A percentile compares a stretch with the other conserved stretches of the same genome.
These are phyloP conservation scores for Chiridota heheva DNA, from an alignment of 35 echinoderm and acorn worm genomes.

Conservation along the genomic window DNA sequence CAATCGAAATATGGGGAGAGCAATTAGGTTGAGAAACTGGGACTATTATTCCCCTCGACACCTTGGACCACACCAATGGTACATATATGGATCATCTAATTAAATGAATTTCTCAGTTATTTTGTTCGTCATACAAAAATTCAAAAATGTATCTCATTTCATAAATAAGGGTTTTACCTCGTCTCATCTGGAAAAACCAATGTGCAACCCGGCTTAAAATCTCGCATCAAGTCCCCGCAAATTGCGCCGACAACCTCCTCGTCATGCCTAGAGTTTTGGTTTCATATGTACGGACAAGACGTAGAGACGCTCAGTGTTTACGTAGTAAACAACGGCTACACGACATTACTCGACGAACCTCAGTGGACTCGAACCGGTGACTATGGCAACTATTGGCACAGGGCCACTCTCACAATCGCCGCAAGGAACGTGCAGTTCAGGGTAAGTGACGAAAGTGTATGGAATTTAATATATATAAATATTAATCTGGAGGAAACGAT, in stretches of 20 bases:
- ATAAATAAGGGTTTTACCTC: slow-evolving; percentile 25
- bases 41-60: no score
- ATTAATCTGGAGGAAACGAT: no score
- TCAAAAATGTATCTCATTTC: no score
- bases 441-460: no score
- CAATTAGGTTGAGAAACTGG: no score
- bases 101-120: no score
- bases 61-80: no score
- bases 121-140: no score
- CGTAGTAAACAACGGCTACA: slow-evolving; percentile 19
- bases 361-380: slow-evolving; percentile 41
- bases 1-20: no score
- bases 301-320: slow-evolving; percentile 74
- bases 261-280: slow-evolving; percentile 87
- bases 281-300: slow-evolving; percentile 79
- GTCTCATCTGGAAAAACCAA: background rate
- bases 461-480: no score
- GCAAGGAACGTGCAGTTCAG: slow-evolving; percentile 12
- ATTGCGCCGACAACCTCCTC: background rate
- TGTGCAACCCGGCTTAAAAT: background rate
- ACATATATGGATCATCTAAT: no score
- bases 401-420: slow-evolving; percentile 34
- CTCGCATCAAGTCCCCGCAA: slow-evolving; percentile 59
- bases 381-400: slow-evolving; percentile 73
- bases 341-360: slow-evolving; percentile 11